Percentiles rank a stretch among this genome's conserved stretches.
Evolutionary conservation across 30 jellyfish, hydroid and myxozoan genomes (phyloP).

Genomic region (Cassiopea xamachana): DNA sequence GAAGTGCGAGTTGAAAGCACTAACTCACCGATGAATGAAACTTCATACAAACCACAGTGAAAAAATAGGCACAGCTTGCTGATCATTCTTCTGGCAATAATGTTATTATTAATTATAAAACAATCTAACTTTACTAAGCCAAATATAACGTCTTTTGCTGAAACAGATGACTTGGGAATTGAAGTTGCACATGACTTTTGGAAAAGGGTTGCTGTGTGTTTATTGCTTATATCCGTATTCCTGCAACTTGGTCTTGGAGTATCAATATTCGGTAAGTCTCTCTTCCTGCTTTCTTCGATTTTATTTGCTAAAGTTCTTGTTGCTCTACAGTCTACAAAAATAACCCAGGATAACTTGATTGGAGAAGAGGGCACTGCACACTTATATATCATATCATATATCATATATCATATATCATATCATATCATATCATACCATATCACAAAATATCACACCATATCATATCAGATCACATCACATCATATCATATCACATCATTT

Average conservation of each 20-base stretch:
- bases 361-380: not conserved
- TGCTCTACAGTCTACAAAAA: not conserved
- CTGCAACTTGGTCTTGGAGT: constrained; percentile 33
- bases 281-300: not conserved
- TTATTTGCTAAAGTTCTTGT: not conserved
- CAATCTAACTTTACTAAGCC: not conserved
- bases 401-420: too few species aligned
- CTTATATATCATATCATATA: too few species aligned
- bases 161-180: not conserved
- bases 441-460: too few species aligned
- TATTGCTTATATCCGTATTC: not conserved
- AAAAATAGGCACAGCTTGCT: too few species aligned
- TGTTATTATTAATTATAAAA: too few species aligned
- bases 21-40: too few species aligned
- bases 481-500: too few species aligned
- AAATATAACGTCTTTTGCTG: not conserved
- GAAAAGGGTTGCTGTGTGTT: not conserved
- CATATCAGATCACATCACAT: too few species aligned
- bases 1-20: too few species aligned
- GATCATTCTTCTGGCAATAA: too few species aligned
- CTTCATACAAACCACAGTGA: too few species aligned
- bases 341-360: not conserved
- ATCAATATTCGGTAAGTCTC: constrained; percentile 3
- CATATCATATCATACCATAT: too few species aligned
- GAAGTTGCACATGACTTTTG: not conserved